Evolutionary conservation across 2,797 vertebrate genomes (phyloP), one percentile per base, ranked within the genome.

Genomic region (Sparus aurata): DNA sequence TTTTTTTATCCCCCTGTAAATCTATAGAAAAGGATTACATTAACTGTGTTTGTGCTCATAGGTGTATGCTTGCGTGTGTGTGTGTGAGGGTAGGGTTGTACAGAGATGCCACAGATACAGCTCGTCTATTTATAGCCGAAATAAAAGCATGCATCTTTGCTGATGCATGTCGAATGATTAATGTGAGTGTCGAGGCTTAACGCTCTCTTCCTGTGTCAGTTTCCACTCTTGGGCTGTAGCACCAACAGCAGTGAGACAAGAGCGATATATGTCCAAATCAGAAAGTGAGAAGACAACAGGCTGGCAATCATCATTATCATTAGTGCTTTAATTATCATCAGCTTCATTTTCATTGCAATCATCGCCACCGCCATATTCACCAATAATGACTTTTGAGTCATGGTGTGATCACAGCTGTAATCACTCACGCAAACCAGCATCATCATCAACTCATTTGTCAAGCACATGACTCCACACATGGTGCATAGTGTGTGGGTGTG

Each of bases 101-200:
- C 27, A 78, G 76, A 0, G 23, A 68, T 82, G 68, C 59, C 38
- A 80, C 74, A 67, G 74, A 83, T 82, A 78, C 66, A 75, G 74
- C 73, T 59, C 11, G 60, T 82, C 85, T 91, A 86, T 91, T 90
- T 87, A 86, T 86, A 89, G 82, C 74, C 1, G 0, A 49, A 77
- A 86, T 85, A 71, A 87, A 87, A 84, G 67, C 58, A 20, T 83
- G 77, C 60, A 54, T 84, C 71, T 80, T 72, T 80, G 63, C 77
- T 69, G 87, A 84, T 89, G 69, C 64, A 72, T 66, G 78, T 79
- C 11, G 18, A 82, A 84, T 78, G 77, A 83, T 72, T 73, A 74
- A 72, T 82, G 64, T 52, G 59, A 25, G 27, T n/a, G 49, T 69
- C n/a, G 22, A 50, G 73, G 43, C 58, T 60, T 52, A 10, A 38